Base-by-base conservation (phyloP, 2,113 vertebrate species). In the Leiothrix lutea region DNA sequence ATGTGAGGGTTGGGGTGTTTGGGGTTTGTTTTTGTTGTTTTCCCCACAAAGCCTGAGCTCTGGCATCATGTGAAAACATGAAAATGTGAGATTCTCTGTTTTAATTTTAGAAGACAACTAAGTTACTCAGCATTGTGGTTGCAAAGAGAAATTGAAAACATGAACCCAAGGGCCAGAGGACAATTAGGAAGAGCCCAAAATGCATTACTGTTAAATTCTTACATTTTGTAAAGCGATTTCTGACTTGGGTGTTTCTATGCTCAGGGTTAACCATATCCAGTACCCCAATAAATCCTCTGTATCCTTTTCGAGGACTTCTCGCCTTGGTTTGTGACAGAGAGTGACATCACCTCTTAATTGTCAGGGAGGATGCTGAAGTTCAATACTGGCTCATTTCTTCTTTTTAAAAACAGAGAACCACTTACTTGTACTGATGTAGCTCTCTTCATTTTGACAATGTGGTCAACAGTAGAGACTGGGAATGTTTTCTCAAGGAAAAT, bases 121-220 rank as follows among this genome's bases (percentile, higher is more conserved):
- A 94, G 92, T 95, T 95, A 90, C 85, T 95, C 92, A 86, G 79
- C 90, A 60, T 58, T 95, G 90, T 90, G 92, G 79, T 86, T 95
- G 85, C 85, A 90, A 86, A 77, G 22, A 90, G 60, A 90, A 96
- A 94, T 92, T 93, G 75, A 83, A 97, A 97, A 93, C 93, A 90
- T 80, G 61, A 96, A 86, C 36, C 44, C 60, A 53, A 66, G 40
- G 66, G 62, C 64, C 56, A 90, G 67, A 57, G 44, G 88, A 90
- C 79, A 94, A 96, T 92, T 90, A 94, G 53, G 36, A 90, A 88
- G 79, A 77, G 42, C 35, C 56, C 6, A 0, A 93, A 83, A 73
- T 35, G 18, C 45, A 64, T 24, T 86, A 74, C 23, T 86, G 73
- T 83, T 48, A 71, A 80, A 83, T 86, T 80, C 44, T 86, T 56